Conservation (phyloP, 2,888 invertebrate genomes). For the Pachliopta kotzebuea region DNA sequence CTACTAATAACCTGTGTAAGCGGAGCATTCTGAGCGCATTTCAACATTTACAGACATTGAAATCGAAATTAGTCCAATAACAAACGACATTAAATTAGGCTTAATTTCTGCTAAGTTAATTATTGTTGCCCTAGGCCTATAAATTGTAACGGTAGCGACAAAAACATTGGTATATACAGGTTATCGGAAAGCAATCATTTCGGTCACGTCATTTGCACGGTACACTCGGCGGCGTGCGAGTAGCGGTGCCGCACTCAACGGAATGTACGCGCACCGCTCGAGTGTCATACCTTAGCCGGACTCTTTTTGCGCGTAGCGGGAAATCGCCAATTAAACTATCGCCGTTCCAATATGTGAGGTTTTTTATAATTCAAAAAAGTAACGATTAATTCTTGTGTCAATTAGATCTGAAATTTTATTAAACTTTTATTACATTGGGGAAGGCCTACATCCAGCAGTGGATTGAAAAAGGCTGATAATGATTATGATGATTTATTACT, state of each 20-base stretch:
- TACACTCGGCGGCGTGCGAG: conserved; percentile 29
- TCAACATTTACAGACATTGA: too few species aligned
- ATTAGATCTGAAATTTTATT: too few species aligned
- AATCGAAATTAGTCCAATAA: too few species aligned
- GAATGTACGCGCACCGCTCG: conserved; percentile 35
- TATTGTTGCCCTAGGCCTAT: not conserved
- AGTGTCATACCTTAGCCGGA: conserved; percentile 19
- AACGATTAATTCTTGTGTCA: too few species aligned
- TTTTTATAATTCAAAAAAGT: too few species aligned
- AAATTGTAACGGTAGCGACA: conserved; percentile 18
- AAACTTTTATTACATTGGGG: too few species aligned
- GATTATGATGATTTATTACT: too few species aligned
- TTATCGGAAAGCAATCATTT: conserved; percentile 38
- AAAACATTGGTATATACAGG: conserved; percentile 18
- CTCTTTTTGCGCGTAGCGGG: conserved; percentile 13
- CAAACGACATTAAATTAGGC: not conserved
- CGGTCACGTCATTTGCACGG: conserved; percentile 37
- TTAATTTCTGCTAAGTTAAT: not conserved
- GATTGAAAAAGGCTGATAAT: too few species aligned
- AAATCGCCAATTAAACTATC: conserved; percentile 24
- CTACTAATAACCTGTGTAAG: too few species aligned
- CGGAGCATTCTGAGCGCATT: too few species aligned
- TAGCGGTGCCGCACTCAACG: conserved; percentile 34
- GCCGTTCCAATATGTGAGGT: conserved; percentile 12
- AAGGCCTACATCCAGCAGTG: too few species aligned